Percentiles rank a stretch among this genome's conserved stretches.
Conservation (phyloP, 2,113 vertebrate genomes). For the Rallus limicola region DNA sequence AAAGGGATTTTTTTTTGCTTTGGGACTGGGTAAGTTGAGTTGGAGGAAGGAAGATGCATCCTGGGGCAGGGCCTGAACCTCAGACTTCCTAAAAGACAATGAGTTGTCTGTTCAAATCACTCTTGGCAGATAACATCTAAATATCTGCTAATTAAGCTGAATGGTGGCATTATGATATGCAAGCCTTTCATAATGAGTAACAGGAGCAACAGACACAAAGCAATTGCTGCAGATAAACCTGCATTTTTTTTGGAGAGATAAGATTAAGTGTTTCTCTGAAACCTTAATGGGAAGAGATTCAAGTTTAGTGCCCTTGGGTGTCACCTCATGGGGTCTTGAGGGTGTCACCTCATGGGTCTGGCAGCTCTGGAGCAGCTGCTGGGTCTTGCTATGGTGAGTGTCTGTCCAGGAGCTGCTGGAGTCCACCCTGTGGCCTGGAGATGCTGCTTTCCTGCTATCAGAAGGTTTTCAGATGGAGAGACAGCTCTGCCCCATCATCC, state of each 20-base stretch:
- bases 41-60: not conserved
- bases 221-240: slow-evolving; percentile 18
- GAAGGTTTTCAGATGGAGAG: not conserved
- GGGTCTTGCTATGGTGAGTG: not conserved
- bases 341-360: not conserved
- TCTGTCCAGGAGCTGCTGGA: not conserved
- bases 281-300: slow-evolving; percentile 23
- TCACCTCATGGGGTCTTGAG: not conserved
- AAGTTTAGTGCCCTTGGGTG: not conserved
- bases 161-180: not conserved
- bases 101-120: not conserved
- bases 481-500: accelerated
- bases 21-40: accelerated
- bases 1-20: not conserved
- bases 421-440: accelerated
- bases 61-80: not conserved
- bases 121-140: not conserved
- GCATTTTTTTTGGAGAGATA: not conserved
- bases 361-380: not conserved
- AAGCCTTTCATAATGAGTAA: not conserved
- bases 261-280: slow-evolving; percentile 34
- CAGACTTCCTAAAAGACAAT: not conserved
- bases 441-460: not conserved
- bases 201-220: slow-evolving; percentile 5
- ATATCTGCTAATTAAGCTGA: slow-evolving; percentile 47